Percentiles rank a stretch among this genome's conserved stretches.
Evolutionary conservation across 1,140 invertebrate genomes (phyloP).

Genomic region (Holcopasites calliopsidis): DNA sequence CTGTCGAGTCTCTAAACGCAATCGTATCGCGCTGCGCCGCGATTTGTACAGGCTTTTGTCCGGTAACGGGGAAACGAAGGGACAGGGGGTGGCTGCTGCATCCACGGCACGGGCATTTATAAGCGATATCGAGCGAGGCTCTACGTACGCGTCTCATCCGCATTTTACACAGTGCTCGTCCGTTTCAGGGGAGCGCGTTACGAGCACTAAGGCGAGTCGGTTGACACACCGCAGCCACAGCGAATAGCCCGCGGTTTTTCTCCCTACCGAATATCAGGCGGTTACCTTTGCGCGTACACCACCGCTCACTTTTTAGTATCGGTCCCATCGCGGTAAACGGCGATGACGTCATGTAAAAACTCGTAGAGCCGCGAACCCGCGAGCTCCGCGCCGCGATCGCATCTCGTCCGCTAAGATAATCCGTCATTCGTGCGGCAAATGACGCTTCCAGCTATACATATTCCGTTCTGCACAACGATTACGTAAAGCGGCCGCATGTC

Average conservation of each 20-base stretch:
- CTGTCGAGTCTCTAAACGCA: neutral
- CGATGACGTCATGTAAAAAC: conserved; percentile 45
- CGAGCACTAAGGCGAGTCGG: conserved; percentile 46
- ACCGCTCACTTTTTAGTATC: too few relatives aligned
- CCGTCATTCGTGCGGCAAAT: conserved; percentile 5
- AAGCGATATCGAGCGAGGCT: neutral
- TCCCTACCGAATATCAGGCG: conserved; percentile 36
- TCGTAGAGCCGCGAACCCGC: neutral
- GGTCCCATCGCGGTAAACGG: conserved; percentile 35
- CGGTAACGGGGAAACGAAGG: neutral
- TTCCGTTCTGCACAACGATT: neutral
- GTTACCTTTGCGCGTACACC: too few relatives aligned
- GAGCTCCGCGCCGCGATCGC: conserved; percentile 7
- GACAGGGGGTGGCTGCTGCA: too few relatives aligned
- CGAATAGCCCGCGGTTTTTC: conserved; percentile 29
- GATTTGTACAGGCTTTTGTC: neutral
- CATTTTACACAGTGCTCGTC: conserved; percentile 49
- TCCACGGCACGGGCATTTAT: neutral
- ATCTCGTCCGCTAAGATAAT: conserved; percentile 22
- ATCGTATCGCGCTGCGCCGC: neutral
- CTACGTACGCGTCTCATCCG: neutral
- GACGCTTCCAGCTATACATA: neutral
- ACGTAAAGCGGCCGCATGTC: neutral
- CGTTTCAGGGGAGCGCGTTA: conserved; percentile 47
- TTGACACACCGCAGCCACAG: conserved; percentile 28